Evolutionary conservation across 2,797 vertebrate genomes (phyloP), one percentile per base, ranked within the genome.

Genomic region (Taenioides sp.): DNA sequence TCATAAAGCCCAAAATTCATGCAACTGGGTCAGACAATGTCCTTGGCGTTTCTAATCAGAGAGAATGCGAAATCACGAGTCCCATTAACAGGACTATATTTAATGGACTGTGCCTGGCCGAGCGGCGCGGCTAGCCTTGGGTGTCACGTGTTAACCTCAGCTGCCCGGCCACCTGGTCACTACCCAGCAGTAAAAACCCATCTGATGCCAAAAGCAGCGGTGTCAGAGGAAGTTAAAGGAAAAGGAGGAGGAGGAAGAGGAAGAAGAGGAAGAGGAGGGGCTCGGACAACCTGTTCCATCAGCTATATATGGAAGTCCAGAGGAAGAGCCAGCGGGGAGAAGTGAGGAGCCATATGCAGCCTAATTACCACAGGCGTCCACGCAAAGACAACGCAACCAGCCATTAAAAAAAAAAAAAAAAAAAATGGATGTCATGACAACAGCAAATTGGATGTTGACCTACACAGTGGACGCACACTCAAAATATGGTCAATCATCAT

Each of bases 121-220:
- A 58, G 69, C 50, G 65, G 82, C 85, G 77, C 79, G 76, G 74
- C 70, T 43, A 70, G 74, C 64, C 63, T 87, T 80, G 81, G 83
- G 84, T 73, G 84, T 79, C 69, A 85, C 81, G 86, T 73, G 61
- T 70, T 80, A 70, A 71, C 65, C 75, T 87, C 91, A 90, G 86
- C 90, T 92, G 89, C 78, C 49, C 23, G 69, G 74, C 88, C 83
- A 88, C 88, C 88, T 92, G 92, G 84, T 88, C 87, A 28, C 84
- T 57, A 37, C 84, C 78, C 62, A 79, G 69, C 55, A 69, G 75
- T 70, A 77, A 75, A 73, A 31, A 67, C 68, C 70, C 37, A 65
- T 5, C 9, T 6, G 16, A 52, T 71, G 88, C 87, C 89, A 87
- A 70, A 77, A 59, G 23, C 57, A 25, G 80, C 77, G 20, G 79